These are phyloP conservation scores for Sphyrna mokarran DNA, from an alignment of 2,113 vertebrate species.

Conservation along the genomic window DNA sequence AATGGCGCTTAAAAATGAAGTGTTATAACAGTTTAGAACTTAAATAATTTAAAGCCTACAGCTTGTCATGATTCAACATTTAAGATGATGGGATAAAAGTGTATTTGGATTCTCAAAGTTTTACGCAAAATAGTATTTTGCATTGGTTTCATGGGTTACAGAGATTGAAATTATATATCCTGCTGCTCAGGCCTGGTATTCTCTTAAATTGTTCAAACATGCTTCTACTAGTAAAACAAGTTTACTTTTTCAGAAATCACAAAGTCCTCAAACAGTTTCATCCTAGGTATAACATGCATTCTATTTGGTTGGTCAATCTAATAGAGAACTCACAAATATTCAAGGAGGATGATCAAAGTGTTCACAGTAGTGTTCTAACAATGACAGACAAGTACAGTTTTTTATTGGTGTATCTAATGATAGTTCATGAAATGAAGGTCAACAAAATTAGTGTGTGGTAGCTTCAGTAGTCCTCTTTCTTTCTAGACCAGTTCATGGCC, in stretches of 20 bases:
- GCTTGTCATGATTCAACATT: background rate
- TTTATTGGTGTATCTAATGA: background rate
- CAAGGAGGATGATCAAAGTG: background rate
- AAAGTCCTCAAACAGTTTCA: background rate
- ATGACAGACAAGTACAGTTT: background rate
- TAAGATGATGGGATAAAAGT: background rate
- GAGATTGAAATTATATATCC: background rate
- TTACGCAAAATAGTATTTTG: background rate
- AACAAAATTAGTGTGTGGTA: background rate
- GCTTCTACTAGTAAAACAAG: background rate
- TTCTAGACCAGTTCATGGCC: constrained; percentile 88
- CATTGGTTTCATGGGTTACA: background rate
- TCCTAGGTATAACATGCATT: background rate
- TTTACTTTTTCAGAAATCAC: background rate
- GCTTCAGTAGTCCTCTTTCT: constrained; percentile 41
- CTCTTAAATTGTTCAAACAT: background rate
- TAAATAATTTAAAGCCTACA: background rate
- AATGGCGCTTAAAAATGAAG: background rate
- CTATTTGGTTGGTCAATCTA: background rate
- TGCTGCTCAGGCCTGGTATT: background rate
- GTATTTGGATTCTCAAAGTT: background rate
- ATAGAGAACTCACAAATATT: background rate
- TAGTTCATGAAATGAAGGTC: background rate
- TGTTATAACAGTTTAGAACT: background rate
- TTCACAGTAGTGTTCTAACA: background rate